Base-by-base conservation (phyloP, 2,113 vertebrate species). In the Hyperopisus bebe region DNA sequence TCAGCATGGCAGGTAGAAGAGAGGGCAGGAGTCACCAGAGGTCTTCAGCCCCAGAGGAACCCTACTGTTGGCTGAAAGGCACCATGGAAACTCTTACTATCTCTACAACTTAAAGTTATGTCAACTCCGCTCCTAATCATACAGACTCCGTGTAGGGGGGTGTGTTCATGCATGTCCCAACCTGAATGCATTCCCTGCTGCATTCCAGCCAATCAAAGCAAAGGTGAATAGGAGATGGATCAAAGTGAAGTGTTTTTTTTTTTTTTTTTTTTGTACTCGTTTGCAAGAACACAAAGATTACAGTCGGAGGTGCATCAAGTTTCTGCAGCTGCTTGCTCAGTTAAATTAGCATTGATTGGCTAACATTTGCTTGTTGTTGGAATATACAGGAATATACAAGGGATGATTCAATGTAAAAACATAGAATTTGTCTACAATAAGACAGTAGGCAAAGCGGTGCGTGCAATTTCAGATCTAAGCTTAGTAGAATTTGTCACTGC, bases 181-280 rank as follows among this genome's bases (percentile, higher is more conserved):
- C 85, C 24, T 53, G 50, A 87, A 87, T n/a, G 15, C 85, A 87
- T 87, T 87, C 85, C 50, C 50, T 51, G 48, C 92, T 83, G 90
- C 44, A 39, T 92, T 93, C 93, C 91, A 47, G 19, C 91, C 83
- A 93, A 92, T 91, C 91, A 89, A 92, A 86, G 47, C 44, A 94
- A 94, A 93, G 46, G 47, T 46, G 82, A 24, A 24, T 11, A 24
- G 47, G 84, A 86, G 84, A 24, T 50, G 46, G 10, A 21, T 48
- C 91, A 31, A 13, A 70, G n/a, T 89, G 92, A 62, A 62, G 27
- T 70, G 19, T 55, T 19, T 19, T 17, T 51, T 5, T 53, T 17
- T 46, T 17, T 51, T 51, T 24, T 62, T 62, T 27, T 66, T 66
- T 27, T 27, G 8, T 66, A 90, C 91, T 91, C 10, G 0, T 86